Evolutionary conservation across 2,888 invertebrate species (phyloP).

Genomic region (Lepidocyrtinus sp.): DNA sequence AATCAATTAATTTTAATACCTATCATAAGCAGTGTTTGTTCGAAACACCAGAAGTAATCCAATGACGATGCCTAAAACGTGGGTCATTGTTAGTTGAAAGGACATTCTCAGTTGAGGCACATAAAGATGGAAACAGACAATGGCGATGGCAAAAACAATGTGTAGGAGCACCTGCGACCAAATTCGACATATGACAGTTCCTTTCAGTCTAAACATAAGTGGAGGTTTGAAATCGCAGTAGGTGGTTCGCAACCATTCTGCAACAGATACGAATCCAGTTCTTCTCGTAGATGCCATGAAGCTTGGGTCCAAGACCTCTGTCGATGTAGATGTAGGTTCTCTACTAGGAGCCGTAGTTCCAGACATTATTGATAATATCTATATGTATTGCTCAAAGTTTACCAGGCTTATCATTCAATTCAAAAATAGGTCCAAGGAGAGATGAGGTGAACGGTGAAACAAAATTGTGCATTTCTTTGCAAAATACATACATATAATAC

Average conservation of each 20-base stretch:
- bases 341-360: conserved; percentile 41
- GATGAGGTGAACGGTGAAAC: not conserved
- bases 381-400: conserved; percentile 7
- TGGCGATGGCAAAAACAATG: conserved; percentile 38
- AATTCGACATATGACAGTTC: conserved; percentile 60
- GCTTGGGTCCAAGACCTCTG: conserved; percentile 48
- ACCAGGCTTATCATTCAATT: conserved; percentile 5
- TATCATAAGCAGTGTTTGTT: conserved; percentile 64
- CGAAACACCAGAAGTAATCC: conserved; percentile 54
- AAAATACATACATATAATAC: not conserved
- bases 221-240: conserved; percentile 49
- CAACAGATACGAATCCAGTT: conserved; percentile 32
- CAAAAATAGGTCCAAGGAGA: conserved; percentile 13
- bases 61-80: conserved; percentile 63
- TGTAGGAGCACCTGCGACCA: conserved; percentile 64
- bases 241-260: conserved; percentile 35
- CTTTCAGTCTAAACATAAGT: conserved; percentile 52
- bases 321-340: conserved; percentile 48
- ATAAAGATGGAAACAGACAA: conserved; percentile 22
- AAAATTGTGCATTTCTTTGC: not conserved
- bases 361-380: conserved; percentile 29
- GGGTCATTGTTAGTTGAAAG: conserved; percentile 60
- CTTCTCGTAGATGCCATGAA: conserved; percentile 42
- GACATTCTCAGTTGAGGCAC: conserved; percentile 24
- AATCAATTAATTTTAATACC: conserved; percentile 30